These are phyloP conservation scores for Peromyscus eremicus DNA, from an alignment of 2,797 vertebrate genomes.

Conservation along the genomic window DNA sequence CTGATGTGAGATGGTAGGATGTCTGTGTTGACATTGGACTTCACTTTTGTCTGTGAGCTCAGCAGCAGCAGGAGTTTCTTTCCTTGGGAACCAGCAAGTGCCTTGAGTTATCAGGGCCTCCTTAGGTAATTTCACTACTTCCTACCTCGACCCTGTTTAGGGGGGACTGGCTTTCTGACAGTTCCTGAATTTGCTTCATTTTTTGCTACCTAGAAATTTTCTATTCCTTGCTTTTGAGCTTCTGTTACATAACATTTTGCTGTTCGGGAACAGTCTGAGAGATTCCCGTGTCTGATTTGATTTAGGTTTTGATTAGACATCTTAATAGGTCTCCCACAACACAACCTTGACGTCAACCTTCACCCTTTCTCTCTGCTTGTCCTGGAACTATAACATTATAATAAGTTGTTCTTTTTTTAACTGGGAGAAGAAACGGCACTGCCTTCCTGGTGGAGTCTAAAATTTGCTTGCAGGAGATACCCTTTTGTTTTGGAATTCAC, in stretches of 20 bases:
- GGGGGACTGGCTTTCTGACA: neutral
- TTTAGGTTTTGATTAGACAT: constrained; percentile 62
- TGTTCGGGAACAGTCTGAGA: constrained; percentile 42
- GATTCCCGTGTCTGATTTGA: constrained; percentile 41
- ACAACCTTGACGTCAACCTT: constrained; percentile 51
- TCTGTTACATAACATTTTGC: constrained; percentile 25
- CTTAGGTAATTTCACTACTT: neutral
- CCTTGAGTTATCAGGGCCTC: neutral
- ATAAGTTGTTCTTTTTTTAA: constrained; percentile 44
- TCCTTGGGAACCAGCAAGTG: neutral
- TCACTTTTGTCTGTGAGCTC: constrained; percentile 8
- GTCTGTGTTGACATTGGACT: neutral
- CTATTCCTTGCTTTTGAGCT: constrained; percentile 55
- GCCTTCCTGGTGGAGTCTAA: constrained; percentile 20
- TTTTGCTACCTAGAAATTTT: constrained; percentile 28
- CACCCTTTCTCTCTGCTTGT: neutral
- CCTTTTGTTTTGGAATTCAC: constrained; percentile 14
- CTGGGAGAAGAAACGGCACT: constrained; percentile 37
- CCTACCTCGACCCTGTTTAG: neutral
- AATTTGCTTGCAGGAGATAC: constrained; percentile 28
- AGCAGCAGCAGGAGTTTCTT: constrained; percentile 18
- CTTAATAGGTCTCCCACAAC: constrained; percentile 40
- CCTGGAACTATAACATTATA: constrained; percentile 56
- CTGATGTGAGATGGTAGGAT: neutral
- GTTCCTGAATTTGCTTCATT: constrained; percentile 36